Evolutionary conservation across 2,113 vertebrate species (phyloP), one percentile per base, ranked within the genome.

Genomic region (Chloropsis hardwickii): DNA sequence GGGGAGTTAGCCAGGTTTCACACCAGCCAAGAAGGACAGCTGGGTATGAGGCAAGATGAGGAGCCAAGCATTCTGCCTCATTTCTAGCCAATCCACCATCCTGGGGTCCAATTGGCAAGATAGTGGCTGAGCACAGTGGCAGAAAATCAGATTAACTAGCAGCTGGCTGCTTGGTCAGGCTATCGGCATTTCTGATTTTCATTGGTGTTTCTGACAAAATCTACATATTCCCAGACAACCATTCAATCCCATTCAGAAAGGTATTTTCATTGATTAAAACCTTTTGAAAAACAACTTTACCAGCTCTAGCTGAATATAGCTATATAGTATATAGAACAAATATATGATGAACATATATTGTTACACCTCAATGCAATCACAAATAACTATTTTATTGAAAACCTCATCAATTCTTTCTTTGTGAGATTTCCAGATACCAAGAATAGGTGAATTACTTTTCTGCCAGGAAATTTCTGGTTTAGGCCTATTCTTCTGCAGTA

Each of bases 101-200:
- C 47, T 73, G 18, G n/a, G 20, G 50, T 91, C 84, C 74, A 82
- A 21, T 31, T 97, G 87, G 84, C 72, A 92, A 84, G n/a, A 60
- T 10, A 86, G 31, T 42, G 50, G 44, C 80, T 89, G 50, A 92
- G 22, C 84, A 72, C 6, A 28, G 39, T 88, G 81, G 74, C 87
- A 95, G 88, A 90, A 93, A 94, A 92, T 72, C 66, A 94, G 35
- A 84, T 74, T 45, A 80, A 61, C 50, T 51, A 91, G 78, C 85
- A 91, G 44, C 78, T 91, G 92, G 42, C 50, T 80, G 35, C 56
- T 58, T 91, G 71, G 62, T 76, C 62, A 91, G 47, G 42, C 62
- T 80, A 57, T 65, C 58, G 54, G 29, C 39, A 25, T 73, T 64
- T 62, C 67, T 83, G 79, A 54, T 66, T 86, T 82, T 89, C 9